phyloP scores from a whole-genome alignment of 92 coral and sea anemone genomes.

The Palythoa grandis region DNA sequence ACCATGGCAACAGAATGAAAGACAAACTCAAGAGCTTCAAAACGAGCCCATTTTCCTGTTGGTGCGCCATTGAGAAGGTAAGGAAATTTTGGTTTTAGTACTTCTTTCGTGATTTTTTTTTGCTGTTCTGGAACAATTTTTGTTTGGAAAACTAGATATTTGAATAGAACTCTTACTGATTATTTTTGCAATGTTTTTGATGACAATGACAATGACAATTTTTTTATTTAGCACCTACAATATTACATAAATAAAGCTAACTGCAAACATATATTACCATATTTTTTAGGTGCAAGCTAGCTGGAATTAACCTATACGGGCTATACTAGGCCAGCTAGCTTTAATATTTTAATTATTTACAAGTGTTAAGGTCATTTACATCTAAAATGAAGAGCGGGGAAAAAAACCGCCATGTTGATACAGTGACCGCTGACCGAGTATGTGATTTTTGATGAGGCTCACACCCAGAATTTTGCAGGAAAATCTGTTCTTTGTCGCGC shows the following conservation, averaged over 20 bases:
- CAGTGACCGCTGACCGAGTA: too few relatives aligned
- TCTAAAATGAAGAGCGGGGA: too few relatives aligned
- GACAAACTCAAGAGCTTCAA: not conserved
- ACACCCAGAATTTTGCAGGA: not conserved
- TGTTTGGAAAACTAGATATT: not conserved
- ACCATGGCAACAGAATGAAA: slow-evolving; percentile 3
- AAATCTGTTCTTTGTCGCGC: not conserved
- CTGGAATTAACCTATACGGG: too few relatives aligned
- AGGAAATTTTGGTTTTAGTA: not conserved
- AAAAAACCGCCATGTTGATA: too few relatives aligned
- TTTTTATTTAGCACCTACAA: too few relatives aligned
- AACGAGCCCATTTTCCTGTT: not conserved
- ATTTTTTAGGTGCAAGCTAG: too few relatives aligned
- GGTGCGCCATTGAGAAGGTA: slow-evolving; percentile 4
- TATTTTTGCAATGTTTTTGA: not conserved
- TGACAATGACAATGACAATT: too few relatives aligned
- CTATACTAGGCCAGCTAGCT: too few relatives aligned
- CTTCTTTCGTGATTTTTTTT: not conserved
- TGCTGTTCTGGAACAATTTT: not conserved
- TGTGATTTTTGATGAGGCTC: slow-evolving; percentile 1
- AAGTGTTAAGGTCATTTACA: too few relatives aligned
- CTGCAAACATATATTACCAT: too few relatives aligned
- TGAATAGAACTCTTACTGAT: slow-evolving; percentile 1
- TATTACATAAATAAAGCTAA: too few relatives aligned
- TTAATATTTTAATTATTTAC: too few relatives aligned